These are phyloP conservation scores for Drosophila orena DNA, from an alignment of 1,140 invertebrate species.

Conservation along the genomic window DNA sequence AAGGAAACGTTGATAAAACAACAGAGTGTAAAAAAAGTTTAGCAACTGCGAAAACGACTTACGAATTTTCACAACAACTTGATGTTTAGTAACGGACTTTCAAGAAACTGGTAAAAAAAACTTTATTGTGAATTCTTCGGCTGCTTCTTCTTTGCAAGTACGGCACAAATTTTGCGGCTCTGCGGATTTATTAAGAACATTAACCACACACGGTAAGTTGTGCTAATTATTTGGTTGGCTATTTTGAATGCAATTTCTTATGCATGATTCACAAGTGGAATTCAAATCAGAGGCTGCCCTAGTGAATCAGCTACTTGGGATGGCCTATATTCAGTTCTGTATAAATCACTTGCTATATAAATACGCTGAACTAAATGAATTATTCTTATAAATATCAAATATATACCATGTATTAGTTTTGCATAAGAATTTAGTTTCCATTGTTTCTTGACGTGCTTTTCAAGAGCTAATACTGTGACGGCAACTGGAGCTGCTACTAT, in stretches of 20 bases:
- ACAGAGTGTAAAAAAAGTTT: slow-evolving; percentile 46
- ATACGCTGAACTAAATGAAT: background rate
- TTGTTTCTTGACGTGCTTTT: background rate
- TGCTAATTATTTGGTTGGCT: slow-evolving; percentile 35
- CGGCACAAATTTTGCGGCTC: slow-evolving; percentile 17
- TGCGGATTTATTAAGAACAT: slow-evolving; percentile 23
- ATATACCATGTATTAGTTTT: too few relatives aligned
- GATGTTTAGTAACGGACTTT: slow-evolving; percentile 67
- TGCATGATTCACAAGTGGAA: slow-evolving; percentile 15
- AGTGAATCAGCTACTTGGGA: slow-evolving; percentile 13
- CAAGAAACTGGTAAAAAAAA: slow-evolving; percentile 50
- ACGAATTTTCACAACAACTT: slow-evolving; percentile 72
- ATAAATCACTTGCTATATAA: background rate
- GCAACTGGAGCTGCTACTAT: background rate
- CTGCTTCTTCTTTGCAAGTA: slow-evolving; percentile 20
- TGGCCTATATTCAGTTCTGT: background rate
- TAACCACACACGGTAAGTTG: slow-evolving; percentile 24
- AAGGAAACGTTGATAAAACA: slow-evolving; percentile 20
- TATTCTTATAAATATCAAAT: too few relatives aligned
- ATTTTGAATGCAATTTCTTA: slow-evolving; percentile 8
- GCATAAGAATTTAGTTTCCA: too few relatives aligned
- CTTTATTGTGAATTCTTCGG: slow-evolving; percentile 50
- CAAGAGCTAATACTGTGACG: background rate
- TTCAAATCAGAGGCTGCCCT: slow-evolving; percentile 8
- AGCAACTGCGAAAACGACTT: slow-evolving; percentile 59